A percentile compares a stretch with the other conserved stretches of the same genome.
These are phyloP conservation scores for Agrypnia vestita DNA, from an alignment of 1,140 invertebrate species.

Conservation along the genomic window DNA sequence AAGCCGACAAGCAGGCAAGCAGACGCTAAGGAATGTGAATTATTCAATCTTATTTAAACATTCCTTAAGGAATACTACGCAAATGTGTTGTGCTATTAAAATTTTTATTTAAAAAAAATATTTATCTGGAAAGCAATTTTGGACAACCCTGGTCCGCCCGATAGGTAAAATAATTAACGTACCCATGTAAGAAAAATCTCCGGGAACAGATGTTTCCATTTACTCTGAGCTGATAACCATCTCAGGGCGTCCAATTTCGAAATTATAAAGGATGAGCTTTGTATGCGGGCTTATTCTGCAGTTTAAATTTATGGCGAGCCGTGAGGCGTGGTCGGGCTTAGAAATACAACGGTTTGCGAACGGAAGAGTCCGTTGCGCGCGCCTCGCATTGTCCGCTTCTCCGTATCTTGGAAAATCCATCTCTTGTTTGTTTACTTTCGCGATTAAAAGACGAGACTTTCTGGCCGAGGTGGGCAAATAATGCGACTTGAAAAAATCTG, in stretches of 20 bases:
- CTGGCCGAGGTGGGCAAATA: too few species aligned
- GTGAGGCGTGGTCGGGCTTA: slow-evolving; percentile 20
- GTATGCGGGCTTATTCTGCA: slow-evolving; percentile 7
- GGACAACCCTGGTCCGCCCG: too few species aligned
- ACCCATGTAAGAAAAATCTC: slow-evolving; percentile 33
- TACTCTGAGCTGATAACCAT: slow-evolving; percentile 22
- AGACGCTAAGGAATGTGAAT: too few species aligned
- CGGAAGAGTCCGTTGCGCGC: not conserved
- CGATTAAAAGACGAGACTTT: too few species aligned
- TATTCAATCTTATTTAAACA: too few species aligned
- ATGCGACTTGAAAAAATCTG: too few species aligned
- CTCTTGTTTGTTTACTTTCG: not conserved
- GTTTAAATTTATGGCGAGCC: slow-evolving; percentile 29
- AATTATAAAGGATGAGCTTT: slow-evolving; percentile 36
- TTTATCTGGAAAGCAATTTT: too few species aligned
- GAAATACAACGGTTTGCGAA: not conserved
- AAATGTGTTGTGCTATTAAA: too few species aligned
- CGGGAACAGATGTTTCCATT: slow-evolving; percentile 45
- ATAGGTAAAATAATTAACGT: too few species aligned
- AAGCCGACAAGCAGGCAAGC: too few species aligned
- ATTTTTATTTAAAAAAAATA: too few species aligned
- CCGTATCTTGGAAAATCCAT: slow-evolving; percentile 19
- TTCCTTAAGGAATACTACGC: too few species aligned
- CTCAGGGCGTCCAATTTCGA: slow-evolving; percentile 38
- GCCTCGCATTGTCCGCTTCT: slow-evolving; percentile 17